These are phyloP conservation scores for Periophthalmodon schlosseri DNA, from an alignment of 2,113 vertebrate genomes.

Conservation along the genomic window DNA sequence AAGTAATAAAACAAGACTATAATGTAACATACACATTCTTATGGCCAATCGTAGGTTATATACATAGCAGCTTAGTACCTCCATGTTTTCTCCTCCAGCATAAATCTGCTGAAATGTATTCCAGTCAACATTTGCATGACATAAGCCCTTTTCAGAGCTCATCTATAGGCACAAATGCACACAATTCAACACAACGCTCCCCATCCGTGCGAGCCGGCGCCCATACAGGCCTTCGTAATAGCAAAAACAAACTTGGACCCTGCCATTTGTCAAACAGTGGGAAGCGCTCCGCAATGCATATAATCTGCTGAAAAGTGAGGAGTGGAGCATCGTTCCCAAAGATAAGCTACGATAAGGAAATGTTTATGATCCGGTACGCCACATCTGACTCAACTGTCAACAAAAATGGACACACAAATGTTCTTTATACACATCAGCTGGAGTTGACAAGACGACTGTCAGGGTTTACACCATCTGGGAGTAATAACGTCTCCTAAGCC, in stretches of 20 bases:
- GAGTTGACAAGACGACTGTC: conserved; percentile 47
- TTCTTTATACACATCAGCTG: conserved; percentile 51
- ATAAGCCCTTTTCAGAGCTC: background rate
- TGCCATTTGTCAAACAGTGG: conserved; percentile 48
- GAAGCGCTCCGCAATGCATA: conserved; percentile 17
- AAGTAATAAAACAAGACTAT: background rate
- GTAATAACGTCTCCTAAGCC: conserved; percentile 46
- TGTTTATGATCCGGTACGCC: conserved; percentile 41
- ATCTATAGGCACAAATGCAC: conserved; percentile 3
- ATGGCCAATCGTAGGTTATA: background rate
- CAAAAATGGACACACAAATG: conserved; percentile 46
- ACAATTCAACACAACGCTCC: background rate
- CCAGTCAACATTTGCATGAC: background rate
- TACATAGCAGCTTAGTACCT: background rate
- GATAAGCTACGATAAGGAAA: conserved; percentile 47
- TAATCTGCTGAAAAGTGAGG: conserved; percentile 12
- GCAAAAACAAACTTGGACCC: conserved; percentile 30
- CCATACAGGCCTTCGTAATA: conserved; percentile 14
- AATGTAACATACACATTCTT: background rate
- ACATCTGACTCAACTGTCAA: conserved; percentile 55
- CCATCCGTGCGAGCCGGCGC: conserved; percentile 11
- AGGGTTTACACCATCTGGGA: conserved; percentile 55
- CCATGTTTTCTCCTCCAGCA: background rate
- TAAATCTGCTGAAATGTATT: background rate
- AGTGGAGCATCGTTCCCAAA: conserved; percentile 20